Evolutionary conservation across 2,888 invertebrate species (phyloP).

Genomic region (Osmoderma eremita): DNA sequence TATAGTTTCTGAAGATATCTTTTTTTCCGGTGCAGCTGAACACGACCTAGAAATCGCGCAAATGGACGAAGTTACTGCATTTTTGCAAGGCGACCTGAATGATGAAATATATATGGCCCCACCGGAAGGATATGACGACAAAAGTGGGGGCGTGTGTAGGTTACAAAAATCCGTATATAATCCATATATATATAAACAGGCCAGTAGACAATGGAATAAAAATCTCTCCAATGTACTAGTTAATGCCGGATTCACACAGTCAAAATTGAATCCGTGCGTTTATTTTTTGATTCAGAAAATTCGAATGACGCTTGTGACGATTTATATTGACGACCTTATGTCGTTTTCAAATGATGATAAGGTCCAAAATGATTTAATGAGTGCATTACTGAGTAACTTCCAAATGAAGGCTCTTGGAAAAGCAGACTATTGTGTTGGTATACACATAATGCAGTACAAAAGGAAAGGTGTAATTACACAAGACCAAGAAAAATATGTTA

Average conservation of each 20-base stretch:
- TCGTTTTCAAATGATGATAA: neutral
- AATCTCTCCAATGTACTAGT: neutral
- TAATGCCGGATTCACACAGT: too few relatives aligned
- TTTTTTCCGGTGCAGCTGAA: slow-evolving; percentile 3
- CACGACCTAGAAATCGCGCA: slow-evolving; percentile 9
- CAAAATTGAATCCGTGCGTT: too few relatives aligned
- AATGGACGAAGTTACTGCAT: slow-evolving; percentile 14
- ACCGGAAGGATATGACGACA: neutral
- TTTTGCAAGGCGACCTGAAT: slow-evolving; percentile 6
- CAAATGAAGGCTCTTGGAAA: neutral
- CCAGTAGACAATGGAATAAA: too few relatives aligned
- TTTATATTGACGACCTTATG: slow-evolving; percentile 1
- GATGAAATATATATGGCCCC: slow-evolving; percentile 15
- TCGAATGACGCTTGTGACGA: neutral
- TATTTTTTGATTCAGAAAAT: too few relatives aligned
- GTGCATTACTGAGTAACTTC: neutral
- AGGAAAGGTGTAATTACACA: neutral
- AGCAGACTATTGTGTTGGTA: neutral
- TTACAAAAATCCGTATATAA: neutral
- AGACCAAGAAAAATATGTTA: neutral
- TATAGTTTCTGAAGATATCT: slow-evolving; percentile 2
- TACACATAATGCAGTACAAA: neutral
- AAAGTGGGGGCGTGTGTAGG: neutral
- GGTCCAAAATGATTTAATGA: neutral
- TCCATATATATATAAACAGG: too few relatives aligned